These are phyloP conservation scores for Dastarcus helophoroides DNA, from an alignment of 2,888 invertebrate genomes.

Conservation along the genomic window DNA sequence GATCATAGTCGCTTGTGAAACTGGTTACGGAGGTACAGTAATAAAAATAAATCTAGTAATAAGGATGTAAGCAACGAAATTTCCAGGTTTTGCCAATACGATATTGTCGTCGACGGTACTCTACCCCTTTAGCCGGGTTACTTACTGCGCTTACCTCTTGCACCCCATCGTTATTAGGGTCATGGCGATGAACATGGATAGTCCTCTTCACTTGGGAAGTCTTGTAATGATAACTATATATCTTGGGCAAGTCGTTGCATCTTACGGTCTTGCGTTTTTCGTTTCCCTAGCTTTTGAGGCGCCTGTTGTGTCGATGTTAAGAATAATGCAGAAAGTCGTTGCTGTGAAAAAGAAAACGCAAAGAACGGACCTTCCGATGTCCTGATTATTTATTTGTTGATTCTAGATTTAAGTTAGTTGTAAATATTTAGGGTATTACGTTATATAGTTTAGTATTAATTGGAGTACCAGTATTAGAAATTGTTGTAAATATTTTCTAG, in stretches of 20 bases:
- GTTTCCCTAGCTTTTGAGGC: constrained; percentile 77
- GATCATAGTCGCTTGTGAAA: constrained; percentile 76
- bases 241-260: constrained; percentile 70
- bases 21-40: constrained; percentile 72
- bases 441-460: no score
- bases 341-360: constrained; percentile 7
- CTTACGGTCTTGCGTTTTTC: constrained; percentile 64
- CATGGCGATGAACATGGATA: constrained; percentile 71
- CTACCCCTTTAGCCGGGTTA: constrained; percentile 77
- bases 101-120: constrained; percentile 64
- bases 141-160: constrained; percentile 77
- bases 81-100: constrained; percentile 52
- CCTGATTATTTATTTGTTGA: no score
- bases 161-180: constrained; percentile 73
- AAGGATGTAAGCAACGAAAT: no score
- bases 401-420: no score
- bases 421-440: no score
- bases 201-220: constrained; percentile 70
- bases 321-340: constrained; percentile 36
- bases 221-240: constrained; percentile 67
- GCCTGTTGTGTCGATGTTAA: constrained; percentile 73
- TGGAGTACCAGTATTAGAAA: no score
- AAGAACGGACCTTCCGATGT: constrained; percentile 3
- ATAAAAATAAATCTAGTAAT: no score
- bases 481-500: no score